These are phyloP conservation scores for Ischnura elegans DNA, from an alignment of 2,888 invertebrate genomes.

Conservation along the genomic window DNA sequence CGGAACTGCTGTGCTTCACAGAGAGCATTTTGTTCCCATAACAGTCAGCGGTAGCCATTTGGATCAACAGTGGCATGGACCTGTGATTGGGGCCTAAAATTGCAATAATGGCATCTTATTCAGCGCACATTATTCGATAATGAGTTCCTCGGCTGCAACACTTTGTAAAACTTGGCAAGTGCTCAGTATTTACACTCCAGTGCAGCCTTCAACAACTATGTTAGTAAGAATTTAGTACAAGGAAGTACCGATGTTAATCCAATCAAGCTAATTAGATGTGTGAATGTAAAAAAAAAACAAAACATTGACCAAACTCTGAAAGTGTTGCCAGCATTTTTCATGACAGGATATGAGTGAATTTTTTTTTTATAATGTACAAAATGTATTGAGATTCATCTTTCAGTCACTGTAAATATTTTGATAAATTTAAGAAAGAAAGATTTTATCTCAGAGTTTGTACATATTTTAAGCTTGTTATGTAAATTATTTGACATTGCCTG, in stretches of 20 bases:
- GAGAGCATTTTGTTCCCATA: conserved; percentile 71
- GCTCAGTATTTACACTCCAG: background rate
- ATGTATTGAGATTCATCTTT: conserved; percentile 50
- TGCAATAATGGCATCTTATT: conserved; percentile 18
- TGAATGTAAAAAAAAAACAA: conserved; percentile 34
- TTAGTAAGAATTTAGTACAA: conserved; percentile 65
- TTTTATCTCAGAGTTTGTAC: conserved; percentile 55
- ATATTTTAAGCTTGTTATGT: conserved; percentile 46
- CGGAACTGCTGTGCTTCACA: conserved; percentile 78
- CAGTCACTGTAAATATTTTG: conserved; percentile 53
- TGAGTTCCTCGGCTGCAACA: conserved; percentile 64
- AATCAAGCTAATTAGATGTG: conserved; percentile 45
- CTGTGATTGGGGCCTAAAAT: conserved; percentile 47
- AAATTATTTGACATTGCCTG: conserved; percentile 59
- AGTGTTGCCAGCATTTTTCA: conserved; percentile 46
- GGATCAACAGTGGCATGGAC: conserved; percentile 51
- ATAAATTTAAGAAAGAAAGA: conserved; percentile 36
- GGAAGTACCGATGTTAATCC: conserved; percentile 33
- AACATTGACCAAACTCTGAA: conserved; percentile 19
- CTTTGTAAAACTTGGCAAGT: background rate
- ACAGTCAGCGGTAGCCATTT: conserved; percentile 51
- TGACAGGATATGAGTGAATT: conserved; percentile 44
- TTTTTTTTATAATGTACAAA: conserved; percentile 35
- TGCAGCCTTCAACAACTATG: conserved; percentile 58
- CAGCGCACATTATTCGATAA: conserved; percentile 55